Evolutionary conservation across 2,797 vertebrate genomes (phyloP).

Genomic region (Petrocephalus schoutedeni): DNA sequence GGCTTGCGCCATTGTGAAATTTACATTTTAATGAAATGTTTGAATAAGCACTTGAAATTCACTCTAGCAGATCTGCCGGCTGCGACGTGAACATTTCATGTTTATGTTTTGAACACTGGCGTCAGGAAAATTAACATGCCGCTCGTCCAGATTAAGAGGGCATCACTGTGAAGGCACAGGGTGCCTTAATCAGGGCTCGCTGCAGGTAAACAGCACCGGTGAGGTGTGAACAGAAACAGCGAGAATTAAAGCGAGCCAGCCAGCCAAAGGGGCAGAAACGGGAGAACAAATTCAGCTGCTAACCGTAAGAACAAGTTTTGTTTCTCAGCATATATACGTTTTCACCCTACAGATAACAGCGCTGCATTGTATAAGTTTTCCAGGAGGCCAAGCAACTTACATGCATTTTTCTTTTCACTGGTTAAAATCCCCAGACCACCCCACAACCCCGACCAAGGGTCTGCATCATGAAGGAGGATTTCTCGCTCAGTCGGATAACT

Average conservation of each 20-base stretch:
- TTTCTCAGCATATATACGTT: neutral
- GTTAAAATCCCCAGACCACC: neutral
- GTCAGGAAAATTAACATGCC: constrained; percentile 72
- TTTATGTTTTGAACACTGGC: constrained; percentile 81
- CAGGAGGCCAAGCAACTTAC: neutral
- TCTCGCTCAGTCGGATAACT: neutral
- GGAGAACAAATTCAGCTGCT: constrained; percentile 24
- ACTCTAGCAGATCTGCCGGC: constrained; percentile 67
- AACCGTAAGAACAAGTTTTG: constrained; percentile 31
- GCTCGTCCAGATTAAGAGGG: constrained; percentile 70
- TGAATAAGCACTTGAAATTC: constrained; percentile 82
- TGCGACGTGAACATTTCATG: constrained; percentile 73
- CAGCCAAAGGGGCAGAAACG: constrained; percentile 17
- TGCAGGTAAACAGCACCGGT: constrained; percentile 68
- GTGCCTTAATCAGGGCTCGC: constrained; percentile 63
- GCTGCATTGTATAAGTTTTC: neutral
- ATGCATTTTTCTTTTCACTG: neutral
- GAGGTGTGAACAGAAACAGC: constrained; percentile 54
- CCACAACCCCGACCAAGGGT: neutral
- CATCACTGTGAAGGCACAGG: constrained; percentile 71
- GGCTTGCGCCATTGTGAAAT: constrained; percentile 69
- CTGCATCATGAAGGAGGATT: neutral
- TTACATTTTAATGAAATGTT: constrained; percentile 87
- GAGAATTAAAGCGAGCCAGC: constrained; percentile 20
- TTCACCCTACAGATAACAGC: neutral